Conservation (phyloP, 2,888 invertebrate species). For the Pterostichus madidus region DNA sequence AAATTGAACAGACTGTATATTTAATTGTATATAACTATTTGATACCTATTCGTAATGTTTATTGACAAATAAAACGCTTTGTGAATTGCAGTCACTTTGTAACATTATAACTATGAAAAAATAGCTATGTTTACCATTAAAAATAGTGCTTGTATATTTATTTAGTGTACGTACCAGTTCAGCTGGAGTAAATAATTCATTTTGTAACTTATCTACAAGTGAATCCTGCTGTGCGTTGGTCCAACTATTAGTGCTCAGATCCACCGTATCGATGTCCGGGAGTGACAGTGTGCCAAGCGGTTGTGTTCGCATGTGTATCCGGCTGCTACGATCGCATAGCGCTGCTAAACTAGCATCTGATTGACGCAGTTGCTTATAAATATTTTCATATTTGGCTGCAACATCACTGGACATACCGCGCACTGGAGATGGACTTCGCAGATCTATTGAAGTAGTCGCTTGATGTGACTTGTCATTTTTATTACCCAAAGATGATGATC, state of each 20-base stretch:
- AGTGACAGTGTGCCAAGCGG: conserved; percentile 24
- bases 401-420: conserved; percentile 41
- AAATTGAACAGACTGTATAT: too few species aligned
- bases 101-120: too few species aligned
- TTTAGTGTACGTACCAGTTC: conserved; percentile 36
- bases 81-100: too few species aligned
- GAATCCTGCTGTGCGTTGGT: conserved; percentile 45
- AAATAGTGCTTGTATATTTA: not conserved
- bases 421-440: conserved; percentile 43
- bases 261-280: conserved; percentile 57
- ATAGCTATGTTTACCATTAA: not conserved
- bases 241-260: conserved; percentile 36
- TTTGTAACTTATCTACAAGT: conserved; percentile 50
- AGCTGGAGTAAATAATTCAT: conserved; percentile 62
- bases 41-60: too few species aligned
- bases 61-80: too few species aligned
- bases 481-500: conserved; percentile 56
- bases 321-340: conserved; percentile 39
- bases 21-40: too few species aligned
- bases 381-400: conserved; percentile 42
- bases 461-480: conserved; percentile 19
- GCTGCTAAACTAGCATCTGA: conserved; percentile 49
- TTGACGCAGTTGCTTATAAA: conserved; percentile 39
- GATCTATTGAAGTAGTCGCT: not conserved
- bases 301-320: conserved; percentile 25